Conservation (phyloP, 2,113 vertebrate species). For the Ochotona curzoniae region DNA sequence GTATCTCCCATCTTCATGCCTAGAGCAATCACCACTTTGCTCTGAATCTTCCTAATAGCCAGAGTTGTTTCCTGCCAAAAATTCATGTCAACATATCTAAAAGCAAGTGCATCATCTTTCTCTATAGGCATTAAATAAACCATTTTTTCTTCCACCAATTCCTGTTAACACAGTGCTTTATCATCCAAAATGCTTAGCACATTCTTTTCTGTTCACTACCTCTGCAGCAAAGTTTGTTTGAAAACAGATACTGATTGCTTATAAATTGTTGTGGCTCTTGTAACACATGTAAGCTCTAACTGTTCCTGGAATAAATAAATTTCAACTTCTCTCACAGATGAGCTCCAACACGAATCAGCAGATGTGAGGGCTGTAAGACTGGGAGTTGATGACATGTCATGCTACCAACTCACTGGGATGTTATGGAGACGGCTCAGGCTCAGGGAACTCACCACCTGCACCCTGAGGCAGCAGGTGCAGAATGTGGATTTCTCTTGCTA, state of each 20-base stretch:
- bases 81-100: background rate
- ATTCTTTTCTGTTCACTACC: background rate
- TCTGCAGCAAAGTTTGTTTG: background rate
- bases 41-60: background rate
- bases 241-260: background rate
- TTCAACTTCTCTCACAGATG: background rate
- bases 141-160: background rate
- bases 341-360: background rate
- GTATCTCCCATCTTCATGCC: background rate
- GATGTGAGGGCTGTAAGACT: background rate
- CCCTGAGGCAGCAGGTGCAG: background rate
- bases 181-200: background rate
- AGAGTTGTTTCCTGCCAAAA: background rate
- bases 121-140: background rate
- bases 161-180: background rate
- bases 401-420: background rate
- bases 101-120: background rate
- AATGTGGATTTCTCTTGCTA: background rate
- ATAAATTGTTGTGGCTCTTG: background rate
- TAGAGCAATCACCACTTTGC: background rate
- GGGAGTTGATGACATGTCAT: background rate
- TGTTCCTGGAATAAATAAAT: background rate
- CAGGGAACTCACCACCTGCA: background rate
- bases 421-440: rapidly evolving
- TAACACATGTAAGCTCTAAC: background rate